Base-by-base conservation (phyloP, 2,113 vertebrate species). In the Ornithorhynchus anatinus region DNA sequence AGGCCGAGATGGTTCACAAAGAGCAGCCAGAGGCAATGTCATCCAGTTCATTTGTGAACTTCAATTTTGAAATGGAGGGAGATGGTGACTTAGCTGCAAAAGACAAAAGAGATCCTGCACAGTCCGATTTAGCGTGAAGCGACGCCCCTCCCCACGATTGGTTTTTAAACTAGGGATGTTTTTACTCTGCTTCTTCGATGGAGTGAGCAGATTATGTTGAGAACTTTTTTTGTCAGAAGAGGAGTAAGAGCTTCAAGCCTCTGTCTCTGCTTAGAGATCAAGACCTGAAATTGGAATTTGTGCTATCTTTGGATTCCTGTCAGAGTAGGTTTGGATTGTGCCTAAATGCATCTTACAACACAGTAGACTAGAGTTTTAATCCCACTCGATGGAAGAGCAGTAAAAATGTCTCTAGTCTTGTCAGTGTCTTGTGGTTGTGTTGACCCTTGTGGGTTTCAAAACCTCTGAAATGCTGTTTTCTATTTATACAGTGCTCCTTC, bases 11-110 rank as follows among this genome's bases (percentile, higher is more conserved):
- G 53, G 79, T 93, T 17, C 82, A 79, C 59, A 83, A 87, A 2
- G 86, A 92, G 25, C 92, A 89, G 32, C 88, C 90, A 3, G 94
- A 93, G 39, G 90, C 72, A 31, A 50, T 87, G 20, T 70, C 80
- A 29, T 75, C 84, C 23, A 81, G 77, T 47, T 85, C 94, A 33
- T 89, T 91, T 0, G 83, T 92, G 20, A 94, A 94, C 20, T 87
- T 93, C 44, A 93, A 94, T 87, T 96, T 95, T 86, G 92, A 95
- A 89, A 89, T 91, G 43, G 95, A 96, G 84, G 90, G 79, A 54
- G 92, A 95, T 12, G 83, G 81, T 44, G 87, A 39, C 4, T 54
- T 88, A 5, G 5, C 32, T 64, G 61, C 36, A 3, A 96, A 96
- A 79, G 80, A 72, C 40, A 95, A 93, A 90, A 92, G 92, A 84